Base-by-base conservation (phyloP, 2,797 vertebrate species). In the Myotis myotis region DNA sequence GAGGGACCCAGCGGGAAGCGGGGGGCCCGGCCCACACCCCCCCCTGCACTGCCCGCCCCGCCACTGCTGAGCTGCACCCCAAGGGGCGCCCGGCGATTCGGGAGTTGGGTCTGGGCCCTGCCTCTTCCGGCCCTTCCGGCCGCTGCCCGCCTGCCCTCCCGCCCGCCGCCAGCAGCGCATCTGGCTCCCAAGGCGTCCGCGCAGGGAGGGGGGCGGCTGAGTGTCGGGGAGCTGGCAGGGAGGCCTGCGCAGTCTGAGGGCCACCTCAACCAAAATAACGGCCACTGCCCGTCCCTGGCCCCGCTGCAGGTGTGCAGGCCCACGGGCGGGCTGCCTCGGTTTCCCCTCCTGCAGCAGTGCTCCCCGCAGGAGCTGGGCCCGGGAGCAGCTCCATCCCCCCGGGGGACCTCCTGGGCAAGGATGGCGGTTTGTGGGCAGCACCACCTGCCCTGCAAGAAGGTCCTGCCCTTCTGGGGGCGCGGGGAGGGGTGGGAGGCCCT, bases 381-480 rank as follows among this genome's bases (percentile, higher is more conserved):
- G n/a, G 22, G 60, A 10, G 33, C 25, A 44, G 28, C 72, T 20
- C 78, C 0, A 2, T 17, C 49, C 70, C 6, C 62, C 70, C 80
- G 33, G 81, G 81, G 84, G 41, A 33, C 51, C 66, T 60, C 15
- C 0, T 30, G 2, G 12, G 36, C 41, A 5, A 13, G 66, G 80
- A 88, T 25, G 72, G 74, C n/a, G 3, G 94, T 96, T 93, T 95
- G 96, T 85, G 96, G 95, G 95, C 55, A 87, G 41, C 0, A 6
- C 86, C 96, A 87, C 89, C 93, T 96, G 87, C 79, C 82, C 19
- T 0, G 72, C 80, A 10, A 70, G 49, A 60, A 33, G 80, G 62
- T 11, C 41, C 60, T 3, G 30, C 57, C 70, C 93, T 8, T 8
- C 68, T 5, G 53, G 68, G 89, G 74, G 78, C 81, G 30, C n/a